Base-by-base conservation (phyloP, 1,140 invertebrate genomes). In the Leptinotarsa texana region DNA sequence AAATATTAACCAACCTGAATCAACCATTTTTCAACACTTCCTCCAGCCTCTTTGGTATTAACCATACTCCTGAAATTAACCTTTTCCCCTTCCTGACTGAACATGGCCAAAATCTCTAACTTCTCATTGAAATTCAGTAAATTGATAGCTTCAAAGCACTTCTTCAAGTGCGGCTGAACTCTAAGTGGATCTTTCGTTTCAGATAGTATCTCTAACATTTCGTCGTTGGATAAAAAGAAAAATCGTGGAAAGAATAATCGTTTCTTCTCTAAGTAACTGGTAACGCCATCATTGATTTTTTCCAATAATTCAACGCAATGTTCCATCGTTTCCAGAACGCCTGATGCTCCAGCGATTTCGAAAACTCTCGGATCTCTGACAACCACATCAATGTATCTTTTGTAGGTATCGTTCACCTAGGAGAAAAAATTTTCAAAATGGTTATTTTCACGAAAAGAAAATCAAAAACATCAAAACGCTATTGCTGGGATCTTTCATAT, bases 191-290 rank as follows among this genome's bases (percentile, higher is more conserved):
- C 95, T 86, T 96, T 97, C 0, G 94, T 92, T 88, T 98, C 95
- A 1, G 96, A 96, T 62, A 98, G 86, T 81, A 98, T 98, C 86
- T 98, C 95, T 24, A 98, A 87, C 90, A 98, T 94, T 87, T 98
- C 96, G 81, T 98, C 95, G 83, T 98, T 98, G 8, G 96, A 98
- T 51, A 98, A 87, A 82, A 98, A 98, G 87, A 97, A 98, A 83
- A 98, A 97, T 83, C 96, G 88, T 2, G 96, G 93, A 84, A 98
- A 98, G 83, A 90, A 96, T 2, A 97, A 86, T 73, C 96, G 89
- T 85, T 98, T 98, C 83, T 94, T 95, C 85, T 98, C 96, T 65
- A 98, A 87, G 85, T 98, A 98, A 78, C 93, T 91, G 81, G 95
- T 93, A 15, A 98, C 92, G 18, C 96, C 96, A 72, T 93, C 93